These are phyloP conservation scores for Channa striata DNA, from an alignment of 2,797 vertebrate species.

Conservation along the genomic window DNA sequence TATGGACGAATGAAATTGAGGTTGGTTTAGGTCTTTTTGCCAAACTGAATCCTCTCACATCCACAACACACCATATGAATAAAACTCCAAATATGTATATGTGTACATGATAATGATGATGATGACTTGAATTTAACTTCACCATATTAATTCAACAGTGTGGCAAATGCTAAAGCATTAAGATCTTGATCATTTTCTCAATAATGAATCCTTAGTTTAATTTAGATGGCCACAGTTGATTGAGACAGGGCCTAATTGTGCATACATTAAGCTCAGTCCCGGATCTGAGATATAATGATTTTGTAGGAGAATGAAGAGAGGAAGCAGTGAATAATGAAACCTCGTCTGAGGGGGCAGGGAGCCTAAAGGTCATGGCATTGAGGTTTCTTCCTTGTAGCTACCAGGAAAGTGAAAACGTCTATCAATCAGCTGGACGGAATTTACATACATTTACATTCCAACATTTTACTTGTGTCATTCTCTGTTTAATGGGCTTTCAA, in stretches of 20 bases:
- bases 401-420: slow-evolving; percentile 30
- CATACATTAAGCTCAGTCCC: slow-evolving; percentile 63
- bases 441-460: slow-evolving; percentile 79
- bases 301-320: slow-evolving; percentile 51
- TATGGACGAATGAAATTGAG: no score
- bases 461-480: slow-evolving; percentile 52
- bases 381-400: slow-evolving; percentile 33
- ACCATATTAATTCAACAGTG: slow-evolving; percentile 8
- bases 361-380: slow-evolving; percentile 5
- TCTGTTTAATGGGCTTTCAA: slow-evolving; percentile 60
- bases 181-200: slow-evolving; percentile 59
- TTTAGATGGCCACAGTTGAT: slow-evolving; percentile 71
- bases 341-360: slow-evolving; percentile 47
- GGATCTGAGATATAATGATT: slow-evolving; percentile 69
- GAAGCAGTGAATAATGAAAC: slow-evolving; percentile 63
- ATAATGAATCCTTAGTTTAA: slow-evolving; percentile 63
- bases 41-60: background rate
- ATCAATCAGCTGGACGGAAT: slow-evolving; percentile 54
- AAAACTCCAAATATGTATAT: background rate
- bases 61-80: background rate
- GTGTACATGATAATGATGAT: background rate
- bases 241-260: slow-evolving; percentile 55
- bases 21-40: background rate
- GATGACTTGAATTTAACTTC: background rate
- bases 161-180: slow-evolving; percentile 19